phyloP scores from a whole-genome alignment of 1,140 invertebrate genomes.

The Heliconius himera region DNA sequence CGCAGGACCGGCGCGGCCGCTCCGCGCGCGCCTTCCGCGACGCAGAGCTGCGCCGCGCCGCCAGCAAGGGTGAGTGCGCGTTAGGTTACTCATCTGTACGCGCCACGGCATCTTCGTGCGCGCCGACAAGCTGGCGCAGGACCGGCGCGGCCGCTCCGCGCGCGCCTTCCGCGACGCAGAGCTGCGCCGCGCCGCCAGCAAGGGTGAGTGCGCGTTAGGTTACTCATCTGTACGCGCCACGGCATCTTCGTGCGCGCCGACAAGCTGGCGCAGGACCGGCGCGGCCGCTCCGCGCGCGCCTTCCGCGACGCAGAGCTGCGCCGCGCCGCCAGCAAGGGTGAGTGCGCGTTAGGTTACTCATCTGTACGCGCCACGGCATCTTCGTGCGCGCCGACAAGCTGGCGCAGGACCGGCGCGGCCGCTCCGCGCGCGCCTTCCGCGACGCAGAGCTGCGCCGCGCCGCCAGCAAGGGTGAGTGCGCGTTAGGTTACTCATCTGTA shows the following conservation, averaged over 20 bases:
- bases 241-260: slow-evolving; percentile 96
- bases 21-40: slow-evolving; percentile 86
- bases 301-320: slow-evolving; percentile 81
- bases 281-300: slow-evolving; percentile 87
- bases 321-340: slow-evolving; percentile 79
- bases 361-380: slow-evolving; percentile 95
- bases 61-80: slow-evolving; percentile 77
- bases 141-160: slow-evolving; percentile 89
- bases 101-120: slow-evolving; percentile 97
- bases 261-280: slow-evolving; percentile 91
- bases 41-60: slow-evolving; percentile 66
- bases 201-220: slow-evolving; percentile 75
- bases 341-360: too few species aligned
- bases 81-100: too few species aligned
- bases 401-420: slow-evolving; percentile 89
- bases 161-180: slow-evolving; percentile 83
- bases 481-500: too few species aligned
- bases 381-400: slow-evolving; percentile 95
- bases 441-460: slow-evolving; percentile 73
- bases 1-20: slow-evolving; percentile 89
- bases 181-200: slow-evolving; percentile 73
- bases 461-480: slow-evolving; percentile 75
- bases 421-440: slow-evolving; percentile 87
- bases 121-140: slow-evolving; percentile 91
- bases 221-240: too few species aligned